phyloP scores from a whole-genome alignment of 2,888 invertebrate genomes.

The Brachypalpus laphriformis region DNA sequence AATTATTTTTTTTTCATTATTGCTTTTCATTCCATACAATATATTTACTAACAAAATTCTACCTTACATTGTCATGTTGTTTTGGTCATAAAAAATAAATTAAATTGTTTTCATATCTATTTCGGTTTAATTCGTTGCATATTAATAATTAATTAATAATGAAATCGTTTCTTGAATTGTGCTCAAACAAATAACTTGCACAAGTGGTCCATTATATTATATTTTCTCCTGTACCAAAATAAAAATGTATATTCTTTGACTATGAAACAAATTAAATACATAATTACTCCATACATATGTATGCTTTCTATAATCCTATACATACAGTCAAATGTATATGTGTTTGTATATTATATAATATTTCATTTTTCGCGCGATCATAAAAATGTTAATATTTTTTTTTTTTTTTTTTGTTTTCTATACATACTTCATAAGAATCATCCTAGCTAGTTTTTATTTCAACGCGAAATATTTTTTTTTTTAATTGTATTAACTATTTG shows the following conservation, averaged over 20 bases:
- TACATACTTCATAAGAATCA: slow-evolving; percentile 69
- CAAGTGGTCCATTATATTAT: slow-evolving; percentile 65
- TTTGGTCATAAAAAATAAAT: slow-evolving; percentile 7
- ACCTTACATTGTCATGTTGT: not conserved
- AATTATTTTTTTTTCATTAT: not conserved
- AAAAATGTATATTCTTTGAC: slow-evolving; percentile 4
- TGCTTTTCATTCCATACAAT: not conserved
- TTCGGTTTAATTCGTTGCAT: slow-evolving; percentile 69
- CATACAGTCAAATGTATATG: slow-evolving; percentile 34
- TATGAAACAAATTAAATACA: slow-evolving; percentile 78
- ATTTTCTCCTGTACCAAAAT: slow-evolving; percentile 8
- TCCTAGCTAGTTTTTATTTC: slow-evolving; percentile 63
- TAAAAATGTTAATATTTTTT: slow-evolving; percentile 39
- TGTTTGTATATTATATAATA: slow-evolving; percentile 46
- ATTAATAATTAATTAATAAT: slow-evolving; percentile 36
- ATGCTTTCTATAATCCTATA: slow-evolving; percentile 43
- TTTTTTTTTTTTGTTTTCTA: slow-evolving; percentile 38
- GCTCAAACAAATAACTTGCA: slow-evolving; percentile 65
- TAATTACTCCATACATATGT: slow-evolving; percentile 17
- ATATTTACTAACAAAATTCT: not conserved
- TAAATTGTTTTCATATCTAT: slow-evolving; percentile 37
- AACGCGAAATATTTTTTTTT: slow-evolving; percentile 58
- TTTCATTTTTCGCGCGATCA: slow-evolving; percentile 62
- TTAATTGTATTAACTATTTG: slow-evolving; percentile 52
- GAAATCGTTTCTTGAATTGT: slow-evolving; percentile 60